Evolutionary conservation across 2,113 vertebrate species (phyloP).

Genomic region (Delphinus delphis): DNA sequence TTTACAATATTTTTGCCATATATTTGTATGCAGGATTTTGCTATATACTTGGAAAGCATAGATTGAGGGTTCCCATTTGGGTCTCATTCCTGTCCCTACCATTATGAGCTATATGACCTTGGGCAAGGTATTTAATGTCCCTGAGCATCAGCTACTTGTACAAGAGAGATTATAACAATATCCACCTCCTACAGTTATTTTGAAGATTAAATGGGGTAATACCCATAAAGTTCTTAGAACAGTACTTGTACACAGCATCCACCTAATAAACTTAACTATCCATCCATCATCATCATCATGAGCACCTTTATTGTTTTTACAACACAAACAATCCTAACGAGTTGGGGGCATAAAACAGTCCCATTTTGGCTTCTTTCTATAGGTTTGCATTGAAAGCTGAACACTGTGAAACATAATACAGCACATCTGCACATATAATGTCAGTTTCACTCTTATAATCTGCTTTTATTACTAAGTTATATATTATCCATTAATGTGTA

Average conservation of each 20-base stretch:
- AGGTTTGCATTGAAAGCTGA: neutral
- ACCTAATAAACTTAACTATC: neutral
- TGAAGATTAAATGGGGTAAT: neutral
- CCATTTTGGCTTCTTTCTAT: neutral
- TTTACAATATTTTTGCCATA: neutral
- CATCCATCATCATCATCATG: no score
- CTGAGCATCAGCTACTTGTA: neutral
- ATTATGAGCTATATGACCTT: neutral
- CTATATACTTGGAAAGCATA: neutral
- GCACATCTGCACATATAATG: neutral
- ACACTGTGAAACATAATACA: rapidly evolving
- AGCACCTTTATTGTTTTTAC: neutral
- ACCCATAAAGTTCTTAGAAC: neutral
- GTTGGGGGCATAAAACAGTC: neutral
- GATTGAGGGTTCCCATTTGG: neutral
- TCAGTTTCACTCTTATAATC: neutral
- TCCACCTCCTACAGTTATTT: neutral
- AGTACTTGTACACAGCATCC: neutral
- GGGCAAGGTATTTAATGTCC: neutral
- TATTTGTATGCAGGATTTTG: neutral
- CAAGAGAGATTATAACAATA: neutral
- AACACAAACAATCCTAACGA: neutral
- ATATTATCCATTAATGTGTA: no score
- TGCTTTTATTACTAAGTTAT: neutral
- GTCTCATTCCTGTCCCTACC: neutral